Base-by-base conservation (phyloP, 2,888 invertebrate genomes). In the Pachymerium ferrugineum region DNA sequence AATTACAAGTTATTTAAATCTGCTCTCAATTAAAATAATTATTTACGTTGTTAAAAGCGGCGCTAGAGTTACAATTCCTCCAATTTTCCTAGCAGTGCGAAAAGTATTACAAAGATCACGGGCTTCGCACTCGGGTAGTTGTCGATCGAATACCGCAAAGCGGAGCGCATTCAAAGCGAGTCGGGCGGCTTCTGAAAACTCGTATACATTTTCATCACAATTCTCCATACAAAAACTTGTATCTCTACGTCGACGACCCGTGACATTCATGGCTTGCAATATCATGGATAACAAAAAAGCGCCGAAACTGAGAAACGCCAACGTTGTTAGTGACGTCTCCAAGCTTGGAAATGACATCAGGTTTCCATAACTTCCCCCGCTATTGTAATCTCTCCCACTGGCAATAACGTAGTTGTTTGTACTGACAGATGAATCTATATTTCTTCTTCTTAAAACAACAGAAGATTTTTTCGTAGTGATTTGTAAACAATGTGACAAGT, bases 241-340 rank as follows among this genome's bases (percentile, higher is more conserved):
- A 16, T 72, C 72, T n/a, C 72, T 14, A n/a, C 31, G 19, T 28
- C 54, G 19, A 10, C 72, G 28, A 3, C 47, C 47, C 1, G 72
- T 72, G 6, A 72, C 72, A 29, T 72, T 72, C 54, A 72, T 30
- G n/a, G 72, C 72, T 30, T 33, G 38, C 28, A 72, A 14, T 1
- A 72, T 28, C 47, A 72, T 42, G 10, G 72, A 72, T 6, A 72
- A 54, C 14, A 72, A 16, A 30, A 72, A 72, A 0, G 72, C 72
- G 4, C 72, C 72, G 54, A 72, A 72, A 54, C 72, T 72, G 12
- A 72, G 10, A 12, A 72, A 72, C 10, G 72, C 72, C 1, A 72
- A 16, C 1, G 54, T 54, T 6, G 72, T 72, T 3, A 72, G 29
- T 47, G 72, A 72, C n/a, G 72, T 54, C 29, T 72, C 72, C 30